Evolutionary conservation across 1,140 invertebrate species (phyloP).

Genomic region (Planococcus citri): DNA sequence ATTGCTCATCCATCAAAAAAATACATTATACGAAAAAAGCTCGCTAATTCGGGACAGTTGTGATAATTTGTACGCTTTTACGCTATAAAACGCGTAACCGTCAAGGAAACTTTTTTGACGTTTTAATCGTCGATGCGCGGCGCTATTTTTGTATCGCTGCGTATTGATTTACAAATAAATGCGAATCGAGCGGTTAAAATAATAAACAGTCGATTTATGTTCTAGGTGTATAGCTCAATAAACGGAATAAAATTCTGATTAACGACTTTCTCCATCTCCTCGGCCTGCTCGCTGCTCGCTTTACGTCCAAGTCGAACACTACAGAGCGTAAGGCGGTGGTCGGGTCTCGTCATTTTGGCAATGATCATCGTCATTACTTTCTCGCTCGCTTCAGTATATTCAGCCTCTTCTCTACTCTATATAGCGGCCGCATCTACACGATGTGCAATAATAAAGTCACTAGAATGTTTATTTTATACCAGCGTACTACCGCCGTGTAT

Average conservation of each 20-base stretch:
- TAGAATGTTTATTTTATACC: constrained; percentile 4
- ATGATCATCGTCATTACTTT: background rate
- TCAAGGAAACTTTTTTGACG: background rate
- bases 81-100: too few relatives aligned
- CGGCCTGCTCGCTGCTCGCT: too few relatives aligned
- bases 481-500: background rate
- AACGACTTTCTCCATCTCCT: background rate
- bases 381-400: background rate
- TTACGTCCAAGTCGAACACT: too few relatives aligned
- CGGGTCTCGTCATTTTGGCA: background rate
- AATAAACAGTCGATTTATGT: background rate
- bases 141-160: background rate
- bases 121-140: background rate
- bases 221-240: background rate
- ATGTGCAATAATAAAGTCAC: background rate
- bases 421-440: background rate
- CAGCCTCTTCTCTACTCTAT: too few relatives aligned
- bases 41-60: too few relatives aligned
- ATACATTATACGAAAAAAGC: too few relatives aligned
- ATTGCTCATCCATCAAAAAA: too few relatives aligned
- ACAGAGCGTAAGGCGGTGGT: too few relatives aligned
- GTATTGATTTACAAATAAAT: background rate
- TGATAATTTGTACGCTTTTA: too few relatives aligned
- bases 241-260: constrained; percentile 3
- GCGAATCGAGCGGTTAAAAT: constrained; percentile 6